Evolutionary conservation across 2,888 invertebrate genomes (phyloP), one percentile per base, ranked within the genome.

Genomic region (Eupithecia subfuscata): DNA sequence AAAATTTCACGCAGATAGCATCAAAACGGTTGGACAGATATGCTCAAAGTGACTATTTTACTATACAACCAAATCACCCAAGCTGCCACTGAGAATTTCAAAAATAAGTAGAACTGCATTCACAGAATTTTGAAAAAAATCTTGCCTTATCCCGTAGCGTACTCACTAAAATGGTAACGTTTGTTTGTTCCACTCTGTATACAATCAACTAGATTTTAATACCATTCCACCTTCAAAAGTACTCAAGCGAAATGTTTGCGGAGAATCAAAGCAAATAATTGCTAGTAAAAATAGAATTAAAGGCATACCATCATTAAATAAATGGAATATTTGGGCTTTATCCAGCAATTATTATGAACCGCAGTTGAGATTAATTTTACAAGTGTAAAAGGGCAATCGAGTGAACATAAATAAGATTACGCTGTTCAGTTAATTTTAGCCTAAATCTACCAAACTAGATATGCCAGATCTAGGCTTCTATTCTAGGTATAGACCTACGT

Each of bases 281-380:
- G 22, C 22, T 11, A 22, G 22, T 22, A 56, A 22, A 56, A 22
- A 56, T 56, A 25, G 1, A 56, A 22, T 56, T 25, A 6, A n/a
- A 9, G 48, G 18, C 48, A 52, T n/a, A 25, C 22, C 22, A 60
- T 60, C 11, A 25, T 60, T 1, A 60, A 25, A 60, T 60, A 14
- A 60, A 60, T 60, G 25, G 25, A 60, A 60, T 60, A 60, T 60
- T 25, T 60, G 25, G 60, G 25, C 25, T 60, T 60, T 25, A 60
- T 25, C 22, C 56, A 56, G 12, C 60, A 60, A 25, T 60, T 25
- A 25, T 25, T 25, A 25, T 25, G 25, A 25, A 60, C 60, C 12
- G 6, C 60, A 25, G 22, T 25, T 14, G 60, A 60, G 60, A 60
- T 56, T 22, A 22, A 56, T 25, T 60, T 60, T 60, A 60, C 25